A percentile compares a stretch with the other conserved stretches of the same genome.
Evolutionary conservation across 2,797 vertebrate genomes (phyloP).

Genomic region (Decapterus maruadsi): DNA sequence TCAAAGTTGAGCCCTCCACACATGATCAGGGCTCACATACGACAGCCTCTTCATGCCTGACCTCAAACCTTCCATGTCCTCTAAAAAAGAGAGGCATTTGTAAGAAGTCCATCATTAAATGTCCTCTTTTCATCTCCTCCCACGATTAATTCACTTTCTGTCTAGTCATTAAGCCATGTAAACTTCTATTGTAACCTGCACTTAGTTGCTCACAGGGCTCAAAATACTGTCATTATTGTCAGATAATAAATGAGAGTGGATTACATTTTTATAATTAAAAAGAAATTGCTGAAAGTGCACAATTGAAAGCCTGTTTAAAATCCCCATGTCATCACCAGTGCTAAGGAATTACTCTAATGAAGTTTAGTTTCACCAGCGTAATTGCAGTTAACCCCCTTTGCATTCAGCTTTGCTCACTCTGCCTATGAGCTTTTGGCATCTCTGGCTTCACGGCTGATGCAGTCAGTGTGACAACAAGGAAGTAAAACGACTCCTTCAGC

Average conservation of each 20-base stretch:
- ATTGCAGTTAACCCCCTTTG: not conserved
- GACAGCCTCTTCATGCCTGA: conserved; percentile 47
- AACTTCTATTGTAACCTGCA: not conserved
- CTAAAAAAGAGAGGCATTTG: conserved; percentile 28
- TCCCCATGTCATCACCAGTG: not conserved
- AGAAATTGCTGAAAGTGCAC: not conserved
- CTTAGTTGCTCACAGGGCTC: not conserved
- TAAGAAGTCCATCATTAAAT: conserved; percentile 16
- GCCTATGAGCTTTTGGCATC: conserved; percentile 28
- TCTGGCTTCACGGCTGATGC: conserved; percentile 42
- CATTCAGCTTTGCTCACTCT: conserved; percentile 18
- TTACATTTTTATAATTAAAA: not conserved
- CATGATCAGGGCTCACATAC: conserved; percentile 35
- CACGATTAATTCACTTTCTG: not conserved
- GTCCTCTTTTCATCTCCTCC: not conserved
- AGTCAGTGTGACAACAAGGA: conserved; percentile 65
- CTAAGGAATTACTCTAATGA: not conserved
- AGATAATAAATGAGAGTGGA: not conserved
- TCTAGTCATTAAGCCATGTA: not conserved
- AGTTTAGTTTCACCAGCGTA: not conserved
- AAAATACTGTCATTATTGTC: not conserved
- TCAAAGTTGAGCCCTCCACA: conserved; percentile 53
- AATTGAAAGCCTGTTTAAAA: not conserved
- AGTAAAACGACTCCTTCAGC: conserved; percentile 73
- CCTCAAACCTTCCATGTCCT: conserved; percentile 44